Percentiles rank a stretch among this genome's conserved stretches.
phyloP scores from a whole-genome alignment of 2,797 vertebrate genomes.

The Myotis myotis region DNA sequence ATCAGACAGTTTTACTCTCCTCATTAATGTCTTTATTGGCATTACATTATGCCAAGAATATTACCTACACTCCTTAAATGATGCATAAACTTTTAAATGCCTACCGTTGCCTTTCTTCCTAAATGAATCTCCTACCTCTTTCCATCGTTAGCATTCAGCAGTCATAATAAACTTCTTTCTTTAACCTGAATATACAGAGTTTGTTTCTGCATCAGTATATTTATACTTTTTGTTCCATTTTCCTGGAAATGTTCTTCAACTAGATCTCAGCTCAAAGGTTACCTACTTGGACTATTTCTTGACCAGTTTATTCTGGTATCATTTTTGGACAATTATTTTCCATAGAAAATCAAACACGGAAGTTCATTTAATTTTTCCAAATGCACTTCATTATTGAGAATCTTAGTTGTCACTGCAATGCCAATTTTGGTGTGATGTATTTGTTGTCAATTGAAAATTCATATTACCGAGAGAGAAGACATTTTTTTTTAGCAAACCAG shows the following conservation, averaged over 20 bases:
- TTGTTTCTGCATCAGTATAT: not conserved
- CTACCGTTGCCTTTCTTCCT: not conserved
- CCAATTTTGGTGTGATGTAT: conserved; percentile 95
- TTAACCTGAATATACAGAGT: not conserved
- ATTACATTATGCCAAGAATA: not conserved
- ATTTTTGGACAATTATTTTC: conserved; percentile 96
- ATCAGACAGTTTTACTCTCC: not conserved
- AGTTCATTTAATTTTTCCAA: conserved; percentile 96
- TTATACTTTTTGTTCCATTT: not conserved
- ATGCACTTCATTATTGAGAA: conserved; percentile 96
- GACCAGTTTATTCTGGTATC: conserved; percentile 76
- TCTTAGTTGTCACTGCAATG: conserved; percentile 93
- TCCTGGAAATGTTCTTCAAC: not conserved
- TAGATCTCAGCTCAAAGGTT: not conserved
- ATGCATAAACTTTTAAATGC: not conserved
- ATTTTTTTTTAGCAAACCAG: not conserved
- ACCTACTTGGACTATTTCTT: not conserved
- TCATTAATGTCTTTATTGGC: not conserved
- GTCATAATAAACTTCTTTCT: not conserved
- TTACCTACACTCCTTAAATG: not conserved
- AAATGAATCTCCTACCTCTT: not conserved
- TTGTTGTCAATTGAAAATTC: conserved; percentile 87
- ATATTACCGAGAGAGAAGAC: not conserved
- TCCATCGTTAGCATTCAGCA: not conserved
- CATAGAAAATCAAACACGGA: conserved; percentile 95